Evolutionary conservation across 2,888 invertebrate species (phyloP).

Genomic region (Ophion ventricosus): DNA sequence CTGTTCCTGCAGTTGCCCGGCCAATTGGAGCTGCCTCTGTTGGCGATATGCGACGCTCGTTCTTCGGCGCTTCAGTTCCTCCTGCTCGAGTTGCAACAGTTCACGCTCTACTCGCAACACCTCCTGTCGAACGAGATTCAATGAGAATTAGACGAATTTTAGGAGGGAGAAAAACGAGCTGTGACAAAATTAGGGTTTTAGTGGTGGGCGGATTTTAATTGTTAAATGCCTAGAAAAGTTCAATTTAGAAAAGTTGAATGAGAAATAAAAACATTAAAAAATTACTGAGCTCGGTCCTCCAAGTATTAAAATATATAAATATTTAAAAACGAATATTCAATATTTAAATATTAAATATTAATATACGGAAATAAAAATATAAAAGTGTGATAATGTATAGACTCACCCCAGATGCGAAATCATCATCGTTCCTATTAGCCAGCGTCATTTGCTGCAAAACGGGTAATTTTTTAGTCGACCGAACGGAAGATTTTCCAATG

Average conservation of each 20-base stretch:
- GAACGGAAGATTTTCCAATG: background rate
- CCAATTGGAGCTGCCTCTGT: slow-evolving; percentile 80
- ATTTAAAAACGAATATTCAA: background rate
- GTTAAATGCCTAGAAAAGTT: no score
- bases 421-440: slow-evolving; percentile 77
- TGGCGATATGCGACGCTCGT: slow-evolving; percentile 89
- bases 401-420: slow-evolving; percentile 79
- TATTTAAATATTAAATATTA: background rate
- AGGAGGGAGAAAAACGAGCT: background rate
- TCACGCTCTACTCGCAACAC: slow-evolving; percentile 92
- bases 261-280: background rate
- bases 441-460: slow-evolving; percentile 75
- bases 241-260: background rate
- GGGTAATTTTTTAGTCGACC: background rate
- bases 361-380: background rate
- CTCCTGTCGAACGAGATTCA: slow-evolving; percentile 83
- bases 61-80: slow-evolving; percentile 90
- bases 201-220: no score
- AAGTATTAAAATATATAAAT: background rate
- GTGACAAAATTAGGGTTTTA: no score
- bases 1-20: slow-evolving; percentile 80
- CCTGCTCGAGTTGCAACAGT: slow-evolving; percentile 90
- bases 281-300: background rate
- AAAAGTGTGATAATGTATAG: background rate
- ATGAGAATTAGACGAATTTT: background rate